Base-by-base conservation (phyloP, 2,888 invertebrate genomes). In the Caenorhabditis auriculariae region DNA sequence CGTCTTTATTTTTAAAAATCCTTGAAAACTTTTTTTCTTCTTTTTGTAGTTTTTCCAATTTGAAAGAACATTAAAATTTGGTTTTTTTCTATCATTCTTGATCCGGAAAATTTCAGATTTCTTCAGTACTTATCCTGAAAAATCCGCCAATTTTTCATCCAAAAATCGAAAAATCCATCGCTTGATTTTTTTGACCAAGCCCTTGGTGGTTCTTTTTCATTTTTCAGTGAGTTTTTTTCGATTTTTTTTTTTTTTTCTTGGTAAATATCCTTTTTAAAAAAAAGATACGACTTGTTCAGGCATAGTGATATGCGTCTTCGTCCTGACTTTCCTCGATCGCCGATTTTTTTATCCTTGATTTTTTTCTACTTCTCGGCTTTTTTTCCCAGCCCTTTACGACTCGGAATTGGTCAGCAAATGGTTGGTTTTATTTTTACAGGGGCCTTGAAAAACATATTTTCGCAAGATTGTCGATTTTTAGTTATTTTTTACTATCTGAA, bases 321-420 rank as follows among this genome's bases (percentile, higher is more conserved):
- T 78, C 4, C 51, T 62, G 6, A 66, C 69, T 6, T 78, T 78
- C 55, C 67, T 72, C 37, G 72, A 78, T 39, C 74, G 78, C 0
- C 52, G 50, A 7, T 66, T 57, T 26, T 42, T n/a, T n/a, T 70
- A 0, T 38, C 72, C 2, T 47, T 68, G 6, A 53, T 78, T n/a
- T 73, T 72, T 29, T 19, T 72, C n/a, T n/a, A n/a, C 54, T 75
- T 15, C 47, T 77, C n/a, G 9, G 23, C 63, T 7, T 47, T 65
- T 27, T 47, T 78, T 12, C 68, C 76, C 6, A 3, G 35, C 44
- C 4, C 62, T 59, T 21, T 39, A 52, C 12, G 26, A 42, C 19
- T 37, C 21, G 37, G 21, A 28, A 12, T 38, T 32, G 12, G 27
- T 39, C 4, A 26, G 47, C n/a, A n/a, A 63, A 54, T 62, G 57